Evolutionary conservation across 2,888 invertebrate genomes (phyloP).

Genomic region (Ctena decussata): DNA sequence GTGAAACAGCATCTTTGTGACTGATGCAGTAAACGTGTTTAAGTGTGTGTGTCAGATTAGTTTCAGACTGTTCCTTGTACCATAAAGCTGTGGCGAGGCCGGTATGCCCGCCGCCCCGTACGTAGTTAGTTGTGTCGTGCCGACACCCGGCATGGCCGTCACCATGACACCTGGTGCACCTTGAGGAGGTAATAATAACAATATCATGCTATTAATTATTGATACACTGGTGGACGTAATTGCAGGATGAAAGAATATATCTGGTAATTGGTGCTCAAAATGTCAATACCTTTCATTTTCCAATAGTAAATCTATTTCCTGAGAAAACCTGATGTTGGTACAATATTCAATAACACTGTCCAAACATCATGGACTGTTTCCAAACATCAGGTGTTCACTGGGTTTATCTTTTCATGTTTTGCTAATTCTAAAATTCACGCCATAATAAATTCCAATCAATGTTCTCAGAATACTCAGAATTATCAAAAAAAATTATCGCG

Average conservation of each 20-base stretch:
- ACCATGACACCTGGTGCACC: constrained; percentile 93
- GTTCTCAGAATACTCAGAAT: too few relatives aligned
- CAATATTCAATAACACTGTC: too few relatives aligned
- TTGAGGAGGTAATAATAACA: constrained; percentile 68
- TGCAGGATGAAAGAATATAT: not conserved
- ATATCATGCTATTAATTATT: constrained; percentile 64
- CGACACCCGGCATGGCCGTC: constrained; percentile 93
- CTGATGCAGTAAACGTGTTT: not conserved
- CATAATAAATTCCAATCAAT: too few relatives aligned
- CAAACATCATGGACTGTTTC: too few relatives aligned
- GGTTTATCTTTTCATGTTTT: too few relatives aligned
- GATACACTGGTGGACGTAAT: not conserved
- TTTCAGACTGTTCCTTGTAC: constrained; percentile 61
- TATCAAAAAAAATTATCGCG: too few relatives aligned
- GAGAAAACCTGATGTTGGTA: too few relatives aligned
- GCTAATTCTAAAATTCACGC: too few relatives aligned
- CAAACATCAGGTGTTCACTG: too few relatives aligned
- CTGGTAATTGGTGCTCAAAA: not conserved
- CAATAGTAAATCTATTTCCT: too few relatives aligned
- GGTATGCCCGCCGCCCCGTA: constrained; percentile 76
- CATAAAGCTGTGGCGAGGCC: constrained; percentile 78
- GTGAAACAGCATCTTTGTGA: too few relatives aligned
- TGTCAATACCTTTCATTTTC: not conserved
- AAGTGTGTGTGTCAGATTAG: not conserved
- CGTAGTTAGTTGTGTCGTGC: constrained; percentile 91